These are phyloP conservation scores for Capreolus pygargus DNA, from an alignment of 2,113 vertebrate species.

Conservation along the genomic window DNA sequence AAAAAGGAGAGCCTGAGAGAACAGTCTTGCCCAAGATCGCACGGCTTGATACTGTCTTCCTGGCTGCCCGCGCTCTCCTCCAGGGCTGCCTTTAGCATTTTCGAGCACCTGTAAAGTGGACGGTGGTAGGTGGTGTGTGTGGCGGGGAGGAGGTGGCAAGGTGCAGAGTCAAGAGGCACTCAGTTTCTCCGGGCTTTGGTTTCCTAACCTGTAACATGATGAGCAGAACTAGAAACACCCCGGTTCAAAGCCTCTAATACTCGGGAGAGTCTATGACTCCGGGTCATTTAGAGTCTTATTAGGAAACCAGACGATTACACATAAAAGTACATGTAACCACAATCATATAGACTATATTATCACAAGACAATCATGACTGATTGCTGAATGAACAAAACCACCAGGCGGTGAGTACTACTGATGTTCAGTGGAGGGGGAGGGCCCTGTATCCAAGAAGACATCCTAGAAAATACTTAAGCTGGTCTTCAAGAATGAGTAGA, in stretches of 20 bases:
- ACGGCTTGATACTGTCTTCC: background rate
- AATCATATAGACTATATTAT: background rate
- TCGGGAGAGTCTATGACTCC: background rate
- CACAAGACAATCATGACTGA: background rate
- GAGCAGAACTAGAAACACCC: background rate
- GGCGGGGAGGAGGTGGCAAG: background rate
- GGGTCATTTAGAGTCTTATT: conserved; percentile 15
- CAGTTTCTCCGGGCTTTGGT: background rate
- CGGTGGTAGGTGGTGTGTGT: background rate
- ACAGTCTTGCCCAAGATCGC: background rate
- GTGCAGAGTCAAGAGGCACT: background rate
- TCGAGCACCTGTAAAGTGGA: background rate
- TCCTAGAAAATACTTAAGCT: background rate
- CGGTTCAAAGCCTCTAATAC: background rate
- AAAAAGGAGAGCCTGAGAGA: background rate
- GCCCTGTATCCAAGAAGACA: background rate
- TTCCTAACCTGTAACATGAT: background rate
- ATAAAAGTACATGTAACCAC: background rate
- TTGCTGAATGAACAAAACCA: background rate
- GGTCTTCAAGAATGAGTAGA: background rate
- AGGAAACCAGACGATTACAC: conserved; percentile 23
- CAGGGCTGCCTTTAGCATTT: background rate
- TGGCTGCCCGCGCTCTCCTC: background rate
- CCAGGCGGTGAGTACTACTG: background rate
- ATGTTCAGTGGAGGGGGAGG: background rate